Conservation (phyloP, 35 echinoderm and acorn worm genomes). For the Diadema setosum region DNA sequence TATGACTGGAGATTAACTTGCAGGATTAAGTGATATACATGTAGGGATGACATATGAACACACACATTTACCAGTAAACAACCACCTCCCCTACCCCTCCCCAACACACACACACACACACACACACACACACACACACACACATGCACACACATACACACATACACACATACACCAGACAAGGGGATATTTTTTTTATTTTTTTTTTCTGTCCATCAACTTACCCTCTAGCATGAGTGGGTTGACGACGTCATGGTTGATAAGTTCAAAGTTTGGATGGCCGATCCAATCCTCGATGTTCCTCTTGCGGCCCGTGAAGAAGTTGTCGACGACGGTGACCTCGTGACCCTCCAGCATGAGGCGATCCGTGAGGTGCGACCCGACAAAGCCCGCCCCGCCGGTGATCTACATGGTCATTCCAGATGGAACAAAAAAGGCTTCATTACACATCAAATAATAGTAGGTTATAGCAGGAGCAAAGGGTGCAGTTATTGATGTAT, state of each 20-base stretch:
- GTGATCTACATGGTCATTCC: constrained; percentile 45
- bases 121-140: not conserved
- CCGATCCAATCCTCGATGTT: constrained; percentile 96
- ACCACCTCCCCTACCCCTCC: no score
- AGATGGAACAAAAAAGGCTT: not conserved
- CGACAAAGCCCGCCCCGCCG: constrained; percentile 93
- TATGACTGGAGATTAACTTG: no score
- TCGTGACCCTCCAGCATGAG: constrained; percentile 91
- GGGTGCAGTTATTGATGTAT: no score
- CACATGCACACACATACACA: not conserved
- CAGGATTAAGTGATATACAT: no score
- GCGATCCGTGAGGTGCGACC: constrained; percentile 72
- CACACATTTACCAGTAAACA: no score
- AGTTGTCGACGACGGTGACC: constrained; percentile 93
- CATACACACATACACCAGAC: not conserved
- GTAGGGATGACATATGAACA: no score
- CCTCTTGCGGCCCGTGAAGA: constrained; percentile 90
- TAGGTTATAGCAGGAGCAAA: not conserved
- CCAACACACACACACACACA: not conserved
- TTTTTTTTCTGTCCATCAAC: not conserved
- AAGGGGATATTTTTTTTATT: not conserved
- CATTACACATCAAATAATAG: not conserved
- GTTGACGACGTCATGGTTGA: constrained; percentile 95
- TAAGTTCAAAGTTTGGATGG: constrained; percentile 91
- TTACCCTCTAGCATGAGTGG: constrained; percentile 90